phyloP scores from a whole-genome alignment of 2,888 invertebrate genomes.

The Desoria tigrina region DNA sequence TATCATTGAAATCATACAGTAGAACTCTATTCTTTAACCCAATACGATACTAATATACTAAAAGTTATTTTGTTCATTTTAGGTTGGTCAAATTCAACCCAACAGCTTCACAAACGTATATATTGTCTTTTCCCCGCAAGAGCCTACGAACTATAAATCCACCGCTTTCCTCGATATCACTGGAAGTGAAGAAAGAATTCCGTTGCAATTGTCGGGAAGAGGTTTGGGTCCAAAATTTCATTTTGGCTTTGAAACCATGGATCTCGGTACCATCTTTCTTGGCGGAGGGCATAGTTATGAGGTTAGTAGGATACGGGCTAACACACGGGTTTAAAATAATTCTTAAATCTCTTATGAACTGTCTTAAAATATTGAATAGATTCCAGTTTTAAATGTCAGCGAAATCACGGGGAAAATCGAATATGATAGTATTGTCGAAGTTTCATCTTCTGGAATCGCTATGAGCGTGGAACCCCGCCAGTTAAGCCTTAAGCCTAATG shows the following conservation, averaged over 20 bases:
- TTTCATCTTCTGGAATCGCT: conserved; percentile 22
- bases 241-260: conserved; percentile 41
- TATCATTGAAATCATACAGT: no score
- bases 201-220: conserved; percentile 35
- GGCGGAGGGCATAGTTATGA: conserved; percentile 44
- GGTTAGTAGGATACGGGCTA: conserved; percentile 9
- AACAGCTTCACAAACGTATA: conserved; percentile 31
- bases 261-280: conserved; percentile 34
- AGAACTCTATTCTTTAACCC: no score
- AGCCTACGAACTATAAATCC: conserved; percentile 17
- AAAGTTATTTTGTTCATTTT: not conserved
- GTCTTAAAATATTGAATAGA: conserved; percentile 5
- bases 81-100: conserved; percentile 46
- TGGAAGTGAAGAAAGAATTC: conserved; percentile 35
- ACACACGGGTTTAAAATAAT: not conserved
- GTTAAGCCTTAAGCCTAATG: conserved; percentile 30
- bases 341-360: not conserved
- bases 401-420: conserved; percentile 40
- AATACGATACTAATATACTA: no score
- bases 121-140: conserved; percentile 37
- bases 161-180: conserved; percentile 40
- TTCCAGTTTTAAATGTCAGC: conserved; percentile 40
- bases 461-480: conserved; percentile 35
- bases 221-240: conserved; percentile 47
- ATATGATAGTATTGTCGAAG: conserved; percentile 27